Percentiles rank a stretch among this genome's conserved stretches.
Conservation (phyloP, 2,113 vertebrate species). For the Actinemys pallida region DNA sequence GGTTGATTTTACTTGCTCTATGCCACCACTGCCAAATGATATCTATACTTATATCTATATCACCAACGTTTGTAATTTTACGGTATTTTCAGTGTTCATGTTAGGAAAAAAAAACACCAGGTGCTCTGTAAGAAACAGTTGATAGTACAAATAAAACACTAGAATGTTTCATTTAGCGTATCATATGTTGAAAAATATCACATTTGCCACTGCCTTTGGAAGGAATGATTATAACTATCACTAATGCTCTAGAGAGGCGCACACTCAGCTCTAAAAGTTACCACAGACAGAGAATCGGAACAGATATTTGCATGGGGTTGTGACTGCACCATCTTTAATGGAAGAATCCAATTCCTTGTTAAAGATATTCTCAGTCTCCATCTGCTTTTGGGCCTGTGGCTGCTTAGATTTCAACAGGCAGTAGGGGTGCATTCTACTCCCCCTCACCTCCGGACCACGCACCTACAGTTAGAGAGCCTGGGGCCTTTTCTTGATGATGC, state of each 20-base stretch:
- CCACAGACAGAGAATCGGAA: neutral
- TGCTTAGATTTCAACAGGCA: neutral
- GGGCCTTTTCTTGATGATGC: neutral
- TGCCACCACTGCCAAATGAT: neutral
- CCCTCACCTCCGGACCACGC: rapidly evolving
- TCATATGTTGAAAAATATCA: neutral
- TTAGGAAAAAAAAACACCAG: neutral
- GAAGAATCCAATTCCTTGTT: neutral
- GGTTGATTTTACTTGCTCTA: neutral
- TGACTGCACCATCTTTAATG: neutral
- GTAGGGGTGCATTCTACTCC: neutral
- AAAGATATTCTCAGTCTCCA: neutral
- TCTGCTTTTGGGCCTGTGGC: neutral
- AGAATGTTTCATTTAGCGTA: neutral
- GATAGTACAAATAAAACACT: neutral
- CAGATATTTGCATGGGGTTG: neutral
- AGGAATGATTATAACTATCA: neutral
- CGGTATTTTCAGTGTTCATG: neutral
- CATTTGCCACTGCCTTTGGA: neutral
- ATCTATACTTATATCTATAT: neutral
- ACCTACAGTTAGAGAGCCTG: neutral
- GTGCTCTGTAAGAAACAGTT: neutral
- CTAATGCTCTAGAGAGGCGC: neutral
- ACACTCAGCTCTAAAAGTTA: neutral
- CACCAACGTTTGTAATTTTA: neutral